Percentiles rank a stretch among this genome's conserved stretches.
These are phyloP conservation scores for western clawed frog (Xenopus tropicalis) DNA, from an alignment of 2,113 vertebrate genomes.

Conservation along the genomic window UCB_Xtro_10.0 CM004448.2:15168001-15168500, in stretches of 20 bases:
- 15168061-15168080: not conserved
- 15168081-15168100: conserved; percentile 24
- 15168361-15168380: too few relatives aligned
- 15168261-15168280: not conserved
- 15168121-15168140: conserved; percentile 28
- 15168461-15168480: too few relatives aligned
- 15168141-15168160: conserved; percentile 30
- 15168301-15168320: too few relatives aligned
- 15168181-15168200: conserved; percentile 44
- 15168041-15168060: conserved; percentile 16
- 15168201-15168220: conserved; percentile 13
- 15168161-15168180: conserved; percentile 42
- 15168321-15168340: too few relatives aligned
- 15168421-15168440: too few relatives aligned
- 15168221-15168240: conserved; percentile 9
- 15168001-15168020: not conserved
- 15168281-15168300: too few relatives aligned
- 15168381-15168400: too few relatives aligned
- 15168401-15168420: too few relatives aligned
- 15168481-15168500: too few relatives aligned
- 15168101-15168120: conserved; percentile 34
- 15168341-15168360: too few relatives aligned
- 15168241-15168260: conserved; percentile 8
- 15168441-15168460: too few relatives aligned
- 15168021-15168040: conserved; percentile 6